phyloP scores from a whole-genome alignment of 2,113 vertebrate species.

The Melanerpes formicivorus region DNA sequence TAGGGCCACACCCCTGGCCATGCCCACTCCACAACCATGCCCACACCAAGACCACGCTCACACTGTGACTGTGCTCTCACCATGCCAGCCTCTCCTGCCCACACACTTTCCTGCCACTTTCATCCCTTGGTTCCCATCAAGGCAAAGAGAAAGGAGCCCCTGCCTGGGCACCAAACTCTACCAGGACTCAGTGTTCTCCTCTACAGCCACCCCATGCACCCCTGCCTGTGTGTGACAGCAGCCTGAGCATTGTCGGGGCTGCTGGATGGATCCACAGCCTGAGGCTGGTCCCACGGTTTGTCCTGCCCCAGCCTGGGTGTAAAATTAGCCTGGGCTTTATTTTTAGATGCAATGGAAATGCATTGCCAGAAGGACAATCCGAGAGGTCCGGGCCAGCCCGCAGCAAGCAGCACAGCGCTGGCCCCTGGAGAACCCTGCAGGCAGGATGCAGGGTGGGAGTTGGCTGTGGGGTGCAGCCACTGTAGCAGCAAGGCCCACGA shows the following conservation, averaged over 20 bases:
- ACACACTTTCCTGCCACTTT: fast-evolving
- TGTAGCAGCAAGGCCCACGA: fast-evolving
- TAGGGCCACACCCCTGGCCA: not conserved
- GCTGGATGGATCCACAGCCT: fast-evolving
- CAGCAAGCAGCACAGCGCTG: fast-evolving
- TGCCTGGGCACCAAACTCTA: not conserved
- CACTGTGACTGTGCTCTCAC: not conserved
- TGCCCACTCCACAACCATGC: not conserved
- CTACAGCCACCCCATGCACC: not conserved
- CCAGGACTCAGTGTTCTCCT: fast-evolving
- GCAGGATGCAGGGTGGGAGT: not conserved
- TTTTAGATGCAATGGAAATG: slow-evolving; percentile 20
- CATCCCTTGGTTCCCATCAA: not conserved
- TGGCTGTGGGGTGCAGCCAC: not conserved
- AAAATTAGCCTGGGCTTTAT: slow-evolving; percentile 39
- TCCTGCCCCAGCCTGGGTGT: not conserved
- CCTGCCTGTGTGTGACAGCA: not conserved
- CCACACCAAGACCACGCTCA: not conserved
- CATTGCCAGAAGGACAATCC: not conserved
- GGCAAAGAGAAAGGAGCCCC: not conserved
- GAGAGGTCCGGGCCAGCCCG: not conserved
- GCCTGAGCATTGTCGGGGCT: not conserved
- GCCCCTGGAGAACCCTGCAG: too few relatives aligned
- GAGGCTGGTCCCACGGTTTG: fast-evolving
- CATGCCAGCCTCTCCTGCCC: not conserved